These are phyloP conservation scores for Eristalinus aeneus DNA, from an alignment of 2,888 invertebrate genomes.

Conservation along the genomic window DNA sequence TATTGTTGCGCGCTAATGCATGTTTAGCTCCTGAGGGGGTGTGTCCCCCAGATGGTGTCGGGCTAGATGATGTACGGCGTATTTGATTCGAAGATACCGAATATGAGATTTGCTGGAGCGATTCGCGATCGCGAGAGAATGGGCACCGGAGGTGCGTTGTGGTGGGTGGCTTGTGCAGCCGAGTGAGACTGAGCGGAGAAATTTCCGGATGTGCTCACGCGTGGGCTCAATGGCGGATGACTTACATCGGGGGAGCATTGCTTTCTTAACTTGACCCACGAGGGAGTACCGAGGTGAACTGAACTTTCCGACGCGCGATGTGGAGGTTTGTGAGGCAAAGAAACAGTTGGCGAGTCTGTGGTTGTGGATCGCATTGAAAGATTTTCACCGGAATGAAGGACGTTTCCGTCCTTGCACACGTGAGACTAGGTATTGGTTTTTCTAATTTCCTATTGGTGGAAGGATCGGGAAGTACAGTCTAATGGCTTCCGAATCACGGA, in stretches of 20 bases:
- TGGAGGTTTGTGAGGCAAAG: too few species aligned
- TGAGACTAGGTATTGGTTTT: too few species aligned
- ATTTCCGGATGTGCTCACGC: background rate
- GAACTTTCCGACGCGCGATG: too few species aligned
- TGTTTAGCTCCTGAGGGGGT: slow-evolving; percentile 30
- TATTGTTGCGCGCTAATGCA: slow-evolving; percentile 41
- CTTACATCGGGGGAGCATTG: background rate
- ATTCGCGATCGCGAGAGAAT: background rate
- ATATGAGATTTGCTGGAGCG: slow-evolving; percentile 46
- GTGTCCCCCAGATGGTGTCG: background rate
- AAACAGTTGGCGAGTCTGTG: too few species aligned
- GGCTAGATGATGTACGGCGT: slow-evolving; percentile 32
- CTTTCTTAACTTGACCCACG: background rate
- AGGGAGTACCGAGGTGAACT: too few species aligned
- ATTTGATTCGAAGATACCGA: slow-evolving; percentile 46
- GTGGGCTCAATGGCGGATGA: background rate
- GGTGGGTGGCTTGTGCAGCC: background rate
- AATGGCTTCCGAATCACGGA: too few species aligned
- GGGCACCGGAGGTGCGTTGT: background rate
- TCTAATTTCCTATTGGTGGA: too few species aligned
- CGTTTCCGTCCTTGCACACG: too few species aligned
- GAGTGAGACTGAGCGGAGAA: background rate
- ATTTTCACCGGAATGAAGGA: too few species aligned
- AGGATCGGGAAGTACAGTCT: too few species aligned
- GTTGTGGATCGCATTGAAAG: too few species aligned